Conservation (phyloP, 1,140 invertebrate species). For the Euborellia annulipes region DNA sequence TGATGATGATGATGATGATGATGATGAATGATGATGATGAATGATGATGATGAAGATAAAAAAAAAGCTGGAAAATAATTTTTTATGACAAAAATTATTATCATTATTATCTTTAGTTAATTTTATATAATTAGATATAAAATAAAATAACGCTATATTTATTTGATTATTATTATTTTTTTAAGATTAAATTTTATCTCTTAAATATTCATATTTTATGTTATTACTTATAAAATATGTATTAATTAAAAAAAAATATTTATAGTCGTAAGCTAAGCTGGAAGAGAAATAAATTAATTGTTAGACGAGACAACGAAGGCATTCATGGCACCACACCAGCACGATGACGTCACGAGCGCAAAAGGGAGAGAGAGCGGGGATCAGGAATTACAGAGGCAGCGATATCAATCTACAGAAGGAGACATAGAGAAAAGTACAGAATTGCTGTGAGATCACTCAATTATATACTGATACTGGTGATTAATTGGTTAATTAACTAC, state of each 20-base stretch:
- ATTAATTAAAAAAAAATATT: too few relatives aligned
- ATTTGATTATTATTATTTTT: too few relatives aligned
- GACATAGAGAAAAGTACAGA: not conserved
- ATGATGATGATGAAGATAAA: too few relatives aligned
- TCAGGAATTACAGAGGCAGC: not conserved
- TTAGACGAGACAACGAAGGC: not conserved
- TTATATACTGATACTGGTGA: not conserved
- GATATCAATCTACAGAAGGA: not conserved
- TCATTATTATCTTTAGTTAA: too few relatives aligned
- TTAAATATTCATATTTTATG: too few relatives aligned
- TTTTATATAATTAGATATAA: too few relatives aligned
- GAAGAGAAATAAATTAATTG: not conserved
- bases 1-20: too few relatives aligned
- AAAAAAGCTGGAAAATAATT: too few relatives aligned
- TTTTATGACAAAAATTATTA: too few relatives aligned
- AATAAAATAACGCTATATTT: too few relatives aligned
- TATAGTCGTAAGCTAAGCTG: not conserved
- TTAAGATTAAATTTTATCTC: too few relatives aligned
- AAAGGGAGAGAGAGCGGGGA: not conserved
- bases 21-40: not conserved
- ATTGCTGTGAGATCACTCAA: not conserved
- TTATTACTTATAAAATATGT: too few relatives aligned
- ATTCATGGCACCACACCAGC: constrained; percentile 1
- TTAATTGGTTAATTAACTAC: not conserved
- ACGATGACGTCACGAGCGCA: not conserved